Conservation (phyloP, 1,140 invertebrate genomes). For the Maniola jurtina region DNA sequence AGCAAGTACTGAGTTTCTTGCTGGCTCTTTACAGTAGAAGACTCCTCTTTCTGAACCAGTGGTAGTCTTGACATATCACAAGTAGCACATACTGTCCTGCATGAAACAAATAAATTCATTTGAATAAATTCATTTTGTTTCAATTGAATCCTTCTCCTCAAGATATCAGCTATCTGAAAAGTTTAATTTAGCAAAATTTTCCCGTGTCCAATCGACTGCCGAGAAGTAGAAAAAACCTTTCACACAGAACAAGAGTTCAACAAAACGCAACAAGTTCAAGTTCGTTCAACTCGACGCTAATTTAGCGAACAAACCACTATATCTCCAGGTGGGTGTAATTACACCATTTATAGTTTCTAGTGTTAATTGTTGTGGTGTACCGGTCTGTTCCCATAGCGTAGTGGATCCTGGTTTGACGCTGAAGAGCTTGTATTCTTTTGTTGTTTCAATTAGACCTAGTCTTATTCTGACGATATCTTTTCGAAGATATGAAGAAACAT, state of each 20-base stretch:
- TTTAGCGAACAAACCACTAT: conserved; percentile 38
- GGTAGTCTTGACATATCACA: too few species aligned
- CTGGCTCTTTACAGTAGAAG: too few species aligned
- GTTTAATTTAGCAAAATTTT: not conserved
- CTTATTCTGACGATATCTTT: not conserved
- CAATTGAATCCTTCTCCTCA: too few species aligned
- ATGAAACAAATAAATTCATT: too few species aligned
- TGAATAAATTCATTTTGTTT: too few species aligned
- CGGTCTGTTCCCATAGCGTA: conserved; percentile 31
- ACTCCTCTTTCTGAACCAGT: too few species aligned
- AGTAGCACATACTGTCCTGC: too few species aligned
- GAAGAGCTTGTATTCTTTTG: not conserved
- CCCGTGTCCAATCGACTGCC: not conserved
- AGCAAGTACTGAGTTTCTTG: too few species aligned
- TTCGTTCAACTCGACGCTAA: conserved; percentile 40
- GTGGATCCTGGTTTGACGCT: conserved; percentile 12
- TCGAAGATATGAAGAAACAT: too few species aligned
- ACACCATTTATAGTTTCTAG: conserved; percentile 37
- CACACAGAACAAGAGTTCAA: conserved; percentile 15
- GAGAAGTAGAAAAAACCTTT: conserved; percentile 2
- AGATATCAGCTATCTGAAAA: too few species aligned
- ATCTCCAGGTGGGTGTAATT: conserved; percentile 42
- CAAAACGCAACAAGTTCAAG: conserved; percentile 27
- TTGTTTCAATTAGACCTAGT: not conserved
- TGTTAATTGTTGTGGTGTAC: conserved; percentile 39